Percentiles rank a stretch among this genome's conserved stretches.
phyloP scores from a whole-genome alignment of 2,113 vertebrate genomes.

The Polypterus senegalus region DNA sequence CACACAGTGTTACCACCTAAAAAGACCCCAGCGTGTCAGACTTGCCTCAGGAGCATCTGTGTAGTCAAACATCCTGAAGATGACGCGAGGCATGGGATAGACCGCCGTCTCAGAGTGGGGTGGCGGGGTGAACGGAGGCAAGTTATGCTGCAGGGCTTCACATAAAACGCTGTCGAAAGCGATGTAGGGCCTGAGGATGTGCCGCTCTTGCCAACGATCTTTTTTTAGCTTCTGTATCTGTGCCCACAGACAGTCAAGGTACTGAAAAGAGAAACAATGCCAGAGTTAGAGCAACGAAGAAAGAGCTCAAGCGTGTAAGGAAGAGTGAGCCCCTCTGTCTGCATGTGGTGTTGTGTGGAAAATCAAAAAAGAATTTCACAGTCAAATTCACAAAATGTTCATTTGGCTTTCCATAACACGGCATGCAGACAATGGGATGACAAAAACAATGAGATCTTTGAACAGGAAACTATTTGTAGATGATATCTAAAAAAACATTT shows the following conservation, averaged over 20 bases:
- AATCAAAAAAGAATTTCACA: no score
- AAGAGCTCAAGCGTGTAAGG: neutral
- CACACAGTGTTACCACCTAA: neutral
- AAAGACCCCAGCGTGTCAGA: neutral
- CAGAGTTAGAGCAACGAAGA: neutral
- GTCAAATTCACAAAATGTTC: no score
- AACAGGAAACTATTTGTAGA: no score
- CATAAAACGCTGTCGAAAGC: constrained; percentile 95
- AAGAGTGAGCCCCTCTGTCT: no score
- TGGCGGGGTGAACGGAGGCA: constrained; percentile 90
- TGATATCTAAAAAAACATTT: no score
- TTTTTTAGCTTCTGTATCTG: constrained; percentile 96
- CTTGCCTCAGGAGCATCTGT: constrained; percentile 87
- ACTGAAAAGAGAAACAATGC: constrained; percentile 40
- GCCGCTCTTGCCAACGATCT: constrained; percentile 92
- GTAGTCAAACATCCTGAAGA: constrained; percentile 97
- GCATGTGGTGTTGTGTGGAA: no score
- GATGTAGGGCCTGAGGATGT: constrained; percentile 89
- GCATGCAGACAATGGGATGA: no score
- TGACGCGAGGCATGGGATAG: constrained; percentile 81
- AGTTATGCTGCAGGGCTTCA: constrained; percentile 90
- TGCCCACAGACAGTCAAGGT: constrained; percentile 96
- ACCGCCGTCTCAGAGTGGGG: constrained; percentile 77
- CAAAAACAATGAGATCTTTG: no score
- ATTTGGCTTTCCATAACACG: no score